Evolutionary conservation across 1,140 invertebrate genomes (phyloP).

Genomic region (Sesamia nonagrioides): DNA sequence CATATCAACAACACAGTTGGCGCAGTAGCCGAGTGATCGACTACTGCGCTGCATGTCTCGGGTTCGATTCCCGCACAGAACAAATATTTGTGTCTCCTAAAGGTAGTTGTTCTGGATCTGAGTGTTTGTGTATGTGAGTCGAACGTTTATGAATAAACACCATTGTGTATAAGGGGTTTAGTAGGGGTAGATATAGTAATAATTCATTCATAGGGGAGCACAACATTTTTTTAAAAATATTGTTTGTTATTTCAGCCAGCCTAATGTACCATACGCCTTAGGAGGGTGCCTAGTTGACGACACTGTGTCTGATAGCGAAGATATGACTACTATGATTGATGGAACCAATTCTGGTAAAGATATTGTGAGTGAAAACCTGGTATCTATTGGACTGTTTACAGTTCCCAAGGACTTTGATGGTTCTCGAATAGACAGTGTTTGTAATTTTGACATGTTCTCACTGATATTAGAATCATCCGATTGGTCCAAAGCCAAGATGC

Average conservation of each 20-base stretch:
- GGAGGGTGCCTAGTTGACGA: slow-evolving; percentile 83
- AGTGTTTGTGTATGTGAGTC: too few relatives aligned
- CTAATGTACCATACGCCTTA: slow-evolving; percentile 77
- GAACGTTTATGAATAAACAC: too few relatives aligned
- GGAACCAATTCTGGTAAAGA: slow-evolving; percentile 63
- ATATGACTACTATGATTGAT: slow-evolving; percentile 67
- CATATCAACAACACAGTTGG: too few relatives aligned
- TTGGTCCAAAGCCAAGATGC: slow-evolving; percentile 76
- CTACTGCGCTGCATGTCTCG: too few relatives aligned
- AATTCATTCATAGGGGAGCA: too few relatives aligned
- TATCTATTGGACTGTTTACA: slow-evolving; percentile 78
- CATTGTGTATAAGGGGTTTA: too few relatives aligned
- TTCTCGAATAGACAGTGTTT: slow-evolving; percentile 47
- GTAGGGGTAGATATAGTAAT: too few relatives aligned
- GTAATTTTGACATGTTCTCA: slow-evolving; percentile 81
- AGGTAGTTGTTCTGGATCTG: too few relatives aligned
- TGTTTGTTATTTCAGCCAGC: slow-evolving; percentile 70
- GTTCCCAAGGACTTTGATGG: slow-evolving; percentile 66
- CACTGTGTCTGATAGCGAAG: slow-evolving; percentile 65
- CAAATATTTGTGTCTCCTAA: too few relatives aligned
- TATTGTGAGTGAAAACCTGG: slow-evolving; percentile 72
- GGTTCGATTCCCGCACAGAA: too few relatives aligned
- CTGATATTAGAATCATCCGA: slow-evolving; percentile 74
- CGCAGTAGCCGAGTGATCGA: too few relatives aligned
- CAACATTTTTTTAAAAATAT: background rate